phyloP scores from a whole-genome alignment of 2,113 vertebrate species.

The Microcebus tavaratra region DNA sequence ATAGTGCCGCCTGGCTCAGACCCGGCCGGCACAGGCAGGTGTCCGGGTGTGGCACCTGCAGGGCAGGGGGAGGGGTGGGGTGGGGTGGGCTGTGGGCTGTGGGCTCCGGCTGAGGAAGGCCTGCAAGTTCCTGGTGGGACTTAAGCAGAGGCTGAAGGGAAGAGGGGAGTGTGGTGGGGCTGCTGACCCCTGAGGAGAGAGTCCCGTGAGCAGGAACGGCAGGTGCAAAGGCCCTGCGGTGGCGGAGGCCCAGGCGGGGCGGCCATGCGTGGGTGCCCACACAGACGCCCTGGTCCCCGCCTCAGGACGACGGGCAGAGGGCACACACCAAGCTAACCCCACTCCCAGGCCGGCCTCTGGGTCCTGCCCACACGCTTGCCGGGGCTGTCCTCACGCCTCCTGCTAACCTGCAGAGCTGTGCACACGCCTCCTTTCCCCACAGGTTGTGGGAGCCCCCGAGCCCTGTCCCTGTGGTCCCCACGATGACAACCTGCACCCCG shows the following conservation, averaged over 20 bases:
- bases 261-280: background rate
- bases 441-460: background rate
- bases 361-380: background rate
- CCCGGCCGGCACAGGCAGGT: rapidly evolving
- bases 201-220: background rate
- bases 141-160: background rate
- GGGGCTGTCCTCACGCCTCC: background rate
- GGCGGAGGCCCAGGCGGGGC: background rate
- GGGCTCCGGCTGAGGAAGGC: background rate
- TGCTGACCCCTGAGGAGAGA: background rate
- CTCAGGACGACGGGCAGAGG: background rate
- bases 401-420: background rate
- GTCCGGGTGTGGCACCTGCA: background rate
- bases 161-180: background rate
- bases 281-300: background rate
- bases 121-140: rapidly evolving
- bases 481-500: rapidly evolving
- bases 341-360: background rate
- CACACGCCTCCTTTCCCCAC: no score
- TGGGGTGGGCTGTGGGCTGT: no score
- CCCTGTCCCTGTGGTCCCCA: background rate
- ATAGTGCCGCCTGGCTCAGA: background rate
- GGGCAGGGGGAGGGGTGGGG: background rate
- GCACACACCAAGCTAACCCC: no score
- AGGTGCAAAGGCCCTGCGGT: background rate